phyloP scores from a whole-genome alignment of 64 coral and sea anemone genomes.

The Catalaphyllia jardinei region DNA sequence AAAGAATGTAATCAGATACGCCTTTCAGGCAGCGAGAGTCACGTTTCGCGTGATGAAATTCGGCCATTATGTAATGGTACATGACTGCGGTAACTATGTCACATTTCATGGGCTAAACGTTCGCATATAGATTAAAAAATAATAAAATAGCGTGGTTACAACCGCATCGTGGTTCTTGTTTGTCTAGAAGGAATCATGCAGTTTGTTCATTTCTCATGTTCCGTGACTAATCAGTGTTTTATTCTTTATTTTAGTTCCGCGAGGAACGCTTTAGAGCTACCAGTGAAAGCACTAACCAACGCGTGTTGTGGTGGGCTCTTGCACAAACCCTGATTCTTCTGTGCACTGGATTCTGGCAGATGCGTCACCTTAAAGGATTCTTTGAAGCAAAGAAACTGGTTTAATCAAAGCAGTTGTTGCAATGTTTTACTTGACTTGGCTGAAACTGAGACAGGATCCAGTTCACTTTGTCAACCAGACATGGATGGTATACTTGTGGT shows the following conservation, averaged over 20 bases:
- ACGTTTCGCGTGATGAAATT: too few relatives aligned
- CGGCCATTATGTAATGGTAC: too few relatives aligned
- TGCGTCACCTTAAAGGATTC: slow-evolving; percentile 99
- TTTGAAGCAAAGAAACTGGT: slow-evolving; percentile 99
- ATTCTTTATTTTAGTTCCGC: slow-evolving; percentile 72
- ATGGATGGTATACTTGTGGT: neutral
- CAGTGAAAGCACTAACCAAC: slow-evolving; percentile 97
- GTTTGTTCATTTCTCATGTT: neutral
- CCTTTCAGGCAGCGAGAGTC: too few relatives aligned
- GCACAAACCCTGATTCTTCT: slow-evolving; percentile 95
- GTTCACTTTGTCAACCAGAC: neutral
- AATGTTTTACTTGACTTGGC: slow-evolving; percentile 10
- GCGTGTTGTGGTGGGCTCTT: slow-evolving; percentile 97
- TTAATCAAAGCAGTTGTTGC: slow-evolving; percentile 11
- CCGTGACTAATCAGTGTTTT: neutral
- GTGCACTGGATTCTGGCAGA: slow-evolving; percentile 97
- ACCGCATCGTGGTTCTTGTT: too few relatives aligned
- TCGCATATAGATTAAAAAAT: too few relatives aligned
- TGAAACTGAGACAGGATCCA: neutral
- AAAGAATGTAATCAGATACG: too few relatives aligned
- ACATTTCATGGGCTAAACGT: too few relatives aligned
- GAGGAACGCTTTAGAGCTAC: slow-evolving; percentile 93
- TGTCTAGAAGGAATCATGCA: neutral
- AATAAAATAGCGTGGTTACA: too few relatives aligned
- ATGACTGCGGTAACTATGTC: too few relatives aligned